Percentiles rank a stretch among this genome's conserved stretches.
Conservation (phyloP, 2,113 vertebrate genomes). For the Toxotes chatareus region DNA sequence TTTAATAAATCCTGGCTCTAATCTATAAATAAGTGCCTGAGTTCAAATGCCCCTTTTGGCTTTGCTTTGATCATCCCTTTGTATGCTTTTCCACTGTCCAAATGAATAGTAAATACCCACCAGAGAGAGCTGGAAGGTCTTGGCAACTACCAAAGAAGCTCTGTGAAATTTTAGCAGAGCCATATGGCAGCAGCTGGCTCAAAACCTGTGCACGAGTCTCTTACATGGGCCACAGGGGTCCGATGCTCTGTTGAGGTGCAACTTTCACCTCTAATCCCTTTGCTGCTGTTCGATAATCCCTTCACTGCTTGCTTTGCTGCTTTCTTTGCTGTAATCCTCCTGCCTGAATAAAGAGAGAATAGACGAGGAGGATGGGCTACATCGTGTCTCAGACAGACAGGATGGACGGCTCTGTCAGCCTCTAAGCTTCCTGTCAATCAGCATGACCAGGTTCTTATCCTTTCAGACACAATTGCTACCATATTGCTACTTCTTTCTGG, state of each 20-base stretch:
- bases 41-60: slow-evolving; percentile 51
- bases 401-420: slow-evolving; percentile 39
- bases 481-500: not conserved
- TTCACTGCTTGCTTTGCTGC: slow-evolving; percentile 69
- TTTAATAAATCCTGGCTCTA: slow-evolving; percentile 46
- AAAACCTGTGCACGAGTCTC: slow-evolving; percentile 47
- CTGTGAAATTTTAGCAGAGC: slow-evolving; percentile 12
- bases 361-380: slow-evolving; percentile 48
- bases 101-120: slow-evolving; percentile 30
- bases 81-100: slow-evolving; percentile 28
- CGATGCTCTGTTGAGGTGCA: slow-evolving; percentile 60
- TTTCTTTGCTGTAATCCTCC: slow-evolving; percentile 73
- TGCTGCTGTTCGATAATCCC: slow-evolving; percentile 71
- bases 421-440: slow-evolving; percentile 53
- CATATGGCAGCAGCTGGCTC: not conserved
- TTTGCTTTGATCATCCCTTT: slow-evolving; percentile 26
- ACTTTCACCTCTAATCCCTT: slow-evolving; percentile 71
- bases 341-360: slow-evolving; percentile 64
- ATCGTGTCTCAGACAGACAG: slow-evolving; percentile 50
- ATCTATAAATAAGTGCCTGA: slow-evolving; percentile 46
- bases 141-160: slow-evolving; percentile 25
- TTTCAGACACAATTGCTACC: not conserved
- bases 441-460: slow-evolving; percentile 30
- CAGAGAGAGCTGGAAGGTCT: slow-evolving; percentile 3
- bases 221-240: slow-evolving; percentile 49